Conservation (phyloP, 2,888 invertebrate species). For the Drosophila sordidula region DNA sequence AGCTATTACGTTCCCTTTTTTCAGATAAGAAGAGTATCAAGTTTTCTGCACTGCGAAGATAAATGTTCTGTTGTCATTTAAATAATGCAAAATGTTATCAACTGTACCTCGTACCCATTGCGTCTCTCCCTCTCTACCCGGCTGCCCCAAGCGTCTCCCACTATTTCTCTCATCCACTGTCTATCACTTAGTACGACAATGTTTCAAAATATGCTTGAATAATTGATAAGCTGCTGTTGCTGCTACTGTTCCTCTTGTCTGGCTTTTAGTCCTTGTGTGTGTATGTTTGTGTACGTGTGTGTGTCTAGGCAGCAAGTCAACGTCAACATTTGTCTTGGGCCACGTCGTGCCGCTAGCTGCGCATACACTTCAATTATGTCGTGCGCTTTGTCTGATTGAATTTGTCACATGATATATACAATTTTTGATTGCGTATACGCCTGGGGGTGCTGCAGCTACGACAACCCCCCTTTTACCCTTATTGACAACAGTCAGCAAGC, state of each 20-base stretch:
- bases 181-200: slow-evolving; percentile 44
- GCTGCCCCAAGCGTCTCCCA: background rate
- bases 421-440: slow-evolving; percentile 77
- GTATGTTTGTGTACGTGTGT: slow-evolving; percentile 27
- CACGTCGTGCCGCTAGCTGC: slow-evolving; percentile 47
- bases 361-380: slow-evolving; percentile 73
- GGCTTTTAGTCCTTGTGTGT: slow-evolving; percentile 21
- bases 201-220: slow-evolving; percentile 73
- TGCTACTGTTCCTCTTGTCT: slow-evolving; percentile 43
- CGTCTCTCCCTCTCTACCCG: background rate
- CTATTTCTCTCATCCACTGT: background rate
- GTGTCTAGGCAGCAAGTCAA: slow-evolving; percentile 51
- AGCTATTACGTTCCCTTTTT: no score
- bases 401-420: slow-evolving; percentile 75
- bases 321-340: slow-evolving; percentile 51
- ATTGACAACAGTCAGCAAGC: slow-evolving; percentile 45
- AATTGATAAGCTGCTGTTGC: slow-evolving; percentile 70
- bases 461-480: background rate
- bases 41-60: no score
- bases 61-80: background rate
- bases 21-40: no score
- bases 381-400: slow-evolving; percentile 77
- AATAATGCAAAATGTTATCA: slow-evolving; percentile 11
- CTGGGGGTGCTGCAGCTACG: slow-evolving; percentile 24
- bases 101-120: background rate